Evolutionary conservation across 2,888 invertebrate species (phyloP).

Genomic region (Macrosiphum euphorbiae): DNA sequence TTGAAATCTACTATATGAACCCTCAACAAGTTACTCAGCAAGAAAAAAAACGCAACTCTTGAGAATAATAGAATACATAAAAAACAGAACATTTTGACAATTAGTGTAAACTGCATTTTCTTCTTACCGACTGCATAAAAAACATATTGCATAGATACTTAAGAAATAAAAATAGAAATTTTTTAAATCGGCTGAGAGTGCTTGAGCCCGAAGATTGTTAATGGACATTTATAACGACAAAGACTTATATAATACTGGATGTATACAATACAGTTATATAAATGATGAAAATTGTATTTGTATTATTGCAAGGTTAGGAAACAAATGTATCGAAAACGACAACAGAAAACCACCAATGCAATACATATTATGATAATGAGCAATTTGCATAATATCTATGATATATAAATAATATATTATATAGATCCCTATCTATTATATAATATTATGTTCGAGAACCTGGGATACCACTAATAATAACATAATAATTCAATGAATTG

Average conservation of each 20-base stretch:
- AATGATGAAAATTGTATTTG: neutral
- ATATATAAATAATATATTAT: neutral
- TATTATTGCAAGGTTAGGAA: neutral
- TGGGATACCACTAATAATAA: neutral
- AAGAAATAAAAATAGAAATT: conserved; percentile 41
- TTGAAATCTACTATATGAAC: neutral
- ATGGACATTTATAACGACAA: conserved; percentile 11
- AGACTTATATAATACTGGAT: neutral
- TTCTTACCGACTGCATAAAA: neutral
- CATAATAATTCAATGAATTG: conserved; percentile 22
- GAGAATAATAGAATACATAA: neutral
- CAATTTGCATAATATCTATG: neutral
- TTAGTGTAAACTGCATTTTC: conserved; percentile 14
- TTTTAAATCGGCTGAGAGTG: conserved; percentile 10
- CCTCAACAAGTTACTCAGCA: neutral
- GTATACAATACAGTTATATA: neutral
- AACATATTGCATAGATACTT: conserved; percentile 26
- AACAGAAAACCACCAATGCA: neutral
- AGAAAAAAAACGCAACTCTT: neutral
- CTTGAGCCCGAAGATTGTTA: conserved; percentile 29
- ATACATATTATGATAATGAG: neutral
- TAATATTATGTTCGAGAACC: neutral
- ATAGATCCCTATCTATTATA: neutral
- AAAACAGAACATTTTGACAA: conserved; percentile 13
- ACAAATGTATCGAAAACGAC: neutral